Evolutionary conservation across 2,797 vertebrate genomes (phyloP), one percentile per base, ranked within the genome.

Genomic region (Poeciliopsis presidionis): DNA sequence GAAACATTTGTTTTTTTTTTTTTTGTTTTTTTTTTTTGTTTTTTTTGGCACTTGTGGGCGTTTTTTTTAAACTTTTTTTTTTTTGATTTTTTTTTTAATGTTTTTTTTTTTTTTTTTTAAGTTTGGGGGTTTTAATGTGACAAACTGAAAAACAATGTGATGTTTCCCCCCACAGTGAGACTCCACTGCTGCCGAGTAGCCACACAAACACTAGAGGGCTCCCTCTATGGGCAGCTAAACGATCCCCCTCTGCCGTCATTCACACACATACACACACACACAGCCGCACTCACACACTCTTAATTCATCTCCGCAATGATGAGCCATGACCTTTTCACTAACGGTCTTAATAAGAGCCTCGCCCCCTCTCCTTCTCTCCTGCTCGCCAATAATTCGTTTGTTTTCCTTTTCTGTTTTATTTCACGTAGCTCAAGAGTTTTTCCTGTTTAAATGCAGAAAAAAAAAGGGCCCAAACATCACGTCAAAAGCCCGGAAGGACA

Each of bases 131-230:
- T 41, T 70, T n/a, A 43, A n/a, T 25, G 6, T 70, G 25, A 11
- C 5, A n/a, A 70, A 43, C 12, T 41, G 22, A 69, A 43, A 5
- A 25, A 12, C 6, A 14, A 25, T 45, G 36, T 25, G 5, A 39
- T 5, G 3, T 36, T 67, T 69, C 0, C 39, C 47, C 70, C 80
- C 75, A 55, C 4, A 0, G 4, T 36, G 79, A 79, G 47, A 46
- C 43, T 36, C 22, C 33, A 11, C 69, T 83, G 92, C 91, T 95
- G 94, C 91, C 90, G 89, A 89, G 84, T 71, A 93, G 86, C 92
- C 86, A 85, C 77, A 84, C 94, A 94, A 95, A 96, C 97, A 95
- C 97, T 97, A 98, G 97, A 97, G 97, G 97, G 97, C 97, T 93
- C 96, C 96, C 96, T 95, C 78, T 78, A 39, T 83, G 84, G 87